Evolutionary conservation across 2,113 vertebrate genomes (phyloP).

Genomic region (Embiotoca jacksoni): DNA sequence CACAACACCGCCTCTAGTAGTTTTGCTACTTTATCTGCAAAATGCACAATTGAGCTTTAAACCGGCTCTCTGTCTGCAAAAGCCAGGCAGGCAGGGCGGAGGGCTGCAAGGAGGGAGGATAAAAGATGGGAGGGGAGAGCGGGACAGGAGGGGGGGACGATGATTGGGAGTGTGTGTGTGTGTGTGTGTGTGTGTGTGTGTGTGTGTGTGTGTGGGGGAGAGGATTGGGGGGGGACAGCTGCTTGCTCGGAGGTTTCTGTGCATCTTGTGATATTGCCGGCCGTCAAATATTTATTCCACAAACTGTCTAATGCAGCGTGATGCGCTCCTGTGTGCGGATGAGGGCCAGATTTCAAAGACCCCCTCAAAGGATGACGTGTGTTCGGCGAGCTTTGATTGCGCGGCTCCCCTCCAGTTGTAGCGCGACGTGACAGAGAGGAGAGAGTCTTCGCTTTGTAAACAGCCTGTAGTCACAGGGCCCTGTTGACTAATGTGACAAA

Average conservation of each 20-base stretch:
- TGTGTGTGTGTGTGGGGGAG: not conserved
- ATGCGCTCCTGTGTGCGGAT: conserved; percentile 64
- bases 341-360: conserved; percentile 78
- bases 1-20: conserved; percentile 99
- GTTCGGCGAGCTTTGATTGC: conserved; percentile 76
- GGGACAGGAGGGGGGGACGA: not conserved
- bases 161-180: conserved; percentile 1
- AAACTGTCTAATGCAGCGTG: conserved; percentile 83
- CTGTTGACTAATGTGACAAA: conserved; percentile 74
- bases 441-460: conserved; percentile 66
- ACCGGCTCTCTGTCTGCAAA: conserved; percentile 92
- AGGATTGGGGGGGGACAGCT: conserved; percentile 51
- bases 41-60: conserved; percentile 99
- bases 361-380: conserved; percentile 72
- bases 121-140: conserved; percentile 32
- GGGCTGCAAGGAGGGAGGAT: conserved; percentile 43
- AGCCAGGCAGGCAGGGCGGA: conserved; percentile 89
- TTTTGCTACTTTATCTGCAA: conserved; percentile 99
- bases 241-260: conserved; percentile 66
- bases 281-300: conserved; percentile 91
- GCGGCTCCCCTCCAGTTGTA: conserved; percentile 55
- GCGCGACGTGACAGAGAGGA: conserved; percentile 49
- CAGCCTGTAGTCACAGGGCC: conserved; percentile 69
- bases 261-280: conserved; percentile 92
- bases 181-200: not conserved